phyloP scores from a whole-genome alignment of 2,113 vertebrate species.

The Corvus moneduloides region DNA sequence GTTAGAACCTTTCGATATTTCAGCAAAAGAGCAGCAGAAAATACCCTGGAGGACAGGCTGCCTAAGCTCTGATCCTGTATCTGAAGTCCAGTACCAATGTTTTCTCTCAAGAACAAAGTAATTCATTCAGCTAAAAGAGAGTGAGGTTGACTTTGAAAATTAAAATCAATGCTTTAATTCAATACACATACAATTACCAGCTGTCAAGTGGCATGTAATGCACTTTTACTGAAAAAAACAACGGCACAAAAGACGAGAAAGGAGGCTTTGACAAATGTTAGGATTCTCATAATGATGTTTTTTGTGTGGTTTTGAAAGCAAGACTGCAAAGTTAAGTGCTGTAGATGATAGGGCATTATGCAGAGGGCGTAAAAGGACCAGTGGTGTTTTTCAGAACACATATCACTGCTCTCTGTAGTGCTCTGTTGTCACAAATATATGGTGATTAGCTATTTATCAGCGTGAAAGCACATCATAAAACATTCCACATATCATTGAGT shows the following conservation, averaged over 20 bases:
- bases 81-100: constrained; percentile 30
- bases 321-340: constrained; percentile 19
- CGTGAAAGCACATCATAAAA: constrained; percentile 17
- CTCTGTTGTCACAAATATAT: constrained; percentile 33
- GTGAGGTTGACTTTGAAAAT: constrained; percentile 56
- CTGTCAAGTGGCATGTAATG: constrained; percentile 33
- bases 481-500: constrained; percentile 19
- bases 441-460: constrained; percentile 50
- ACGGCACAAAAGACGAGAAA: neutral
- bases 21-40: neutral
- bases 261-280: constrained; percentile 44
- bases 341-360: constrained; percentile 27
- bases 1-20: neutral
- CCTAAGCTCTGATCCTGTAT: neutral
- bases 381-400: constrained; percentile 2
- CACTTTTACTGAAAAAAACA: constrained; percentile 28
- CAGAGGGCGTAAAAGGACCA: neutral
- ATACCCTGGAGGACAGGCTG: neutral
- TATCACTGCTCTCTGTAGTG: constrained; percentile 10
- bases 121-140: constrained; percentile 47
- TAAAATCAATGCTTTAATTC: constrained; percentile 64
- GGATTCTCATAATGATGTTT: constrained; percentile 4
- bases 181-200: constrained; percentile 55
- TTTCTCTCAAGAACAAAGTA: constrained; percentile 38
- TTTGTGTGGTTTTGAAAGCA: constrained; percentile 29